Evolutionary conservation across 2,888 invertebrate genomes (phyloP).

Genomic region (Epirrhoe tristata): DNA sequence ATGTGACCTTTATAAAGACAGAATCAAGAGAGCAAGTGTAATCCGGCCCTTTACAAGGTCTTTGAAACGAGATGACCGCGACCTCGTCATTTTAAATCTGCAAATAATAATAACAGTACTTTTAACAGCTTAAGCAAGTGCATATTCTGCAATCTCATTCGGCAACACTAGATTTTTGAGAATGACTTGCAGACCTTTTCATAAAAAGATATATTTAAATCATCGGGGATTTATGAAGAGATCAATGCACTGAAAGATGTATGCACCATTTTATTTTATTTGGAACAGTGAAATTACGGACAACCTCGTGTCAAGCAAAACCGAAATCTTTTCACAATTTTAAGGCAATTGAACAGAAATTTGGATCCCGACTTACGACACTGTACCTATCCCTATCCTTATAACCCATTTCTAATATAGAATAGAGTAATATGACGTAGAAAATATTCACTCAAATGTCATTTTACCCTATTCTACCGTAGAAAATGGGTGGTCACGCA

Average conservation of each 20-base stretch:
- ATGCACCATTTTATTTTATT: conserved; percentile 39
- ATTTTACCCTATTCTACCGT: too few relatives aligned
- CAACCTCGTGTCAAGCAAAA: conserved; percentile 12
- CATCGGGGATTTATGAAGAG: conserved; percentile 40
- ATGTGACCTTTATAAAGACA: neutral
- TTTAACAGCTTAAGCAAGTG: conserved; percentile 2
- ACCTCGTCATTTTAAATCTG: conserved; percentile 9
- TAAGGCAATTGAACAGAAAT: neutral
- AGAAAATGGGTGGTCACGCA: too few relatives aligned
- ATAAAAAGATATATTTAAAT: conserved; percentile 37
- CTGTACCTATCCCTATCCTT: too few relatives aligned
- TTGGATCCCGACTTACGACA: neutral
- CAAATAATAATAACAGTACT: conserved; percentile 20
- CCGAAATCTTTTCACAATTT: conserved; percentile 4
- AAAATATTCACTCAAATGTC: too few relatives aligned
- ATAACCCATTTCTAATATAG: too few relatives aligned
- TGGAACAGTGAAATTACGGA: conserved; percentile 35
- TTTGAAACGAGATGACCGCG: conserved; percentile 16
- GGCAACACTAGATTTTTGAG: conserved; percentile 2
- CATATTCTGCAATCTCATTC: conserved; percentile 8
- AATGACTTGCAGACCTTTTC: conserved; percentile 15
- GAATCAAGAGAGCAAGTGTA: neutral
- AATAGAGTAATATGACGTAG: too few relatives aligned
- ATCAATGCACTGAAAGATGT: conserved; percentile 49
- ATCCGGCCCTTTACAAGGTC: neutral